Evolutionary conservation across 2,113 vertebrate genomes (phyloP), one percentile per base, ranked within the genome.

Genomic region (Neolamprologus falcicula): DNA sequence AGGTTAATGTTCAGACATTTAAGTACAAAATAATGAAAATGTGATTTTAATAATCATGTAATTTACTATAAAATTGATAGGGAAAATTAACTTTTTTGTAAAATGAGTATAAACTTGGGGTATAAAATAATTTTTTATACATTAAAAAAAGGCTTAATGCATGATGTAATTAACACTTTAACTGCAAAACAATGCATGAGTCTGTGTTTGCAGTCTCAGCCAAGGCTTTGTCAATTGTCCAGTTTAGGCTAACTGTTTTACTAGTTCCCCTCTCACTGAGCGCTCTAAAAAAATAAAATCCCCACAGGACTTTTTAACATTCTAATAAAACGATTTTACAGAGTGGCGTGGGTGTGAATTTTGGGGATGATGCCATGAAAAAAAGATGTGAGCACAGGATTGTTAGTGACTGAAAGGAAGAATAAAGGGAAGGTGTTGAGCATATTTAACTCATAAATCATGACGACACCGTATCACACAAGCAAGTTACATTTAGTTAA

Each of bases 231-330:
- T 87, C 88, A 86, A 52, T 83, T 10, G 50, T 83, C 24, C 68
- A 80, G 68, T 86, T 91, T 88, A 89, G 83, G 81, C 26, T 3
- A 37, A 88, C 87, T 87, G 80, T 73, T 92, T 90, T 88, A 92
- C 86, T 87, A 66, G 81, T 88, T 83, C 50, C 84, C 68, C 82
- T 83, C 83, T 88, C 79, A 17, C 68, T 83, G 73, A 83, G 63
- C 85, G 86, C 45, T 80, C 90, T 87, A 95, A 95, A 86, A 96
- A 95, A 96, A 95, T 83, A 96, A 95, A 96, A 95, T 90, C 89
- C 93, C 96, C 93, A 13, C 31, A 93, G 71, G 92, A 94, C 96
- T 94, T 93, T 94, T 93, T 93, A 95, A 93, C 97, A 97, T 97
- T 96, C 94, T 84, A 93, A 94, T 95, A 94, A 95, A 94, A 92